These are phyloP conservation scores for Thaumatotibia leucotreta DNA, from an alignment of 1,140 invertebrate genomes.

Conservation along the genomic window DNA sequence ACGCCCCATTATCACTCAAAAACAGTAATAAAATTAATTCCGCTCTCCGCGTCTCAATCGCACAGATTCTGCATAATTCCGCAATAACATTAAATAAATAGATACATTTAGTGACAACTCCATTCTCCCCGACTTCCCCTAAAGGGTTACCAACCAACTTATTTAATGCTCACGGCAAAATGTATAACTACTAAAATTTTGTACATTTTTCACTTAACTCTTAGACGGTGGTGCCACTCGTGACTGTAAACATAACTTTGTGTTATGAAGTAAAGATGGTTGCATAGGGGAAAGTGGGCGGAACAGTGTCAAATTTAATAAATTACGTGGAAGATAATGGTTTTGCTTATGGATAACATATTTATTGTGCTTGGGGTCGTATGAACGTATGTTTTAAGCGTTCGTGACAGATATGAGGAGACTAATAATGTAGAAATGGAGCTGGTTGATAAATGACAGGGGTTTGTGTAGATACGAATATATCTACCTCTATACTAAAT, in stretches of 20 bases:
- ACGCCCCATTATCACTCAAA: neutral
- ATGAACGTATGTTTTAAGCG: neutral
- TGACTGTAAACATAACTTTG: neutral
- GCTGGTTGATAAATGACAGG: too few species aligned
- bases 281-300: conserved; percentile 59
- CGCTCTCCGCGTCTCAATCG: conserved; percentile 8
- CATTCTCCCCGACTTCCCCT: conserved; percentile 21
- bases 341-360: conserved; percentile 11
- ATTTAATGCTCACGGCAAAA: neutral
- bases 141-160: neutral
- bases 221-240: neutral
- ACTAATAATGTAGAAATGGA: too few species aligned
- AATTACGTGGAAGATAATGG: conserved; percentile 51
- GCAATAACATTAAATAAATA: conserved; percentile 39
- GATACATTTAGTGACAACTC: conserved; percentile 29
- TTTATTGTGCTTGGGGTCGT: conserved; percentile 2
- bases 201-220: neutral
- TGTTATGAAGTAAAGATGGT: conserved; percentile 36
- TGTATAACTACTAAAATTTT: neutral
- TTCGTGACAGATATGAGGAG: neutral
- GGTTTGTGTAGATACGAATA: too few species aligned
- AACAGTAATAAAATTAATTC: conserved; percentile 8
- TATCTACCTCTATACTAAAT: too few species aligned
- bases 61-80: conserved; percentile 44
- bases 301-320: conserved; percentile 59